These are phyloP conservation scores for Quadroppia sp. DNA, from an alignment of 2,888 invertebrate genomes.

Conservation along the genomic window DNA sequence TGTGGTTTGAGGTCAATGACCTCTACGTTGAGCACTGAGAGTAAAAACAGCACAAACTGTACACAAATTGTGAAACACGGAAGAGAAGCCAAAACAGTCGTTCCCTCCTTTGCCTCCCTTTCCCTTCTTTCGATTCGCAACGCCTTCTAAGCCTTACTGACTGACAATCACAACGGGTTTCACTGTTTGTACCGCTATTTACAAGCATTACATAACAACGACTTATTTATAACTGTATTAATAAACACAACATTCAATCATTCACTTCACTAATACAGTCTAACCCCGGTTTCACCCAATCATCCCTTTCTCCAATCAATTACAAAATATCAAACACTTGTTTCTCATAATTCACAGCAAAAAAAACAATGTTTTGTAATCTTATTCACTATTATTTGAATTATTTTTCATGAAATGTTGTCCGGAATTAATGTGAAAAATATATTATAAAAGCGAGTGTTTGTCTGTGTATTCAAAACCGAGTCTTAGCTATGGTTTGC, in stretches of 20 bases:
- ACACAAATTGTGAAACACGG: slow-evolving; percentile 7
- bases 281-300: no score
- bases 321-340: no score
- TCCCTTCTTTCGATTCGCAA: background rate
- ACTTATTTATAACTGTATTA: background rate
- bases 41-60: slow-evolving; percentile 20
- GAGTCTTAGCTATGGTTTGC: no score
- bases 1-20: slow-evolving; percentile 19
- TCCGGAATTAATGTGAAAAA: no score
- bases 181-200: slow-evolving; percentile 17
- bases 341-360: no score
- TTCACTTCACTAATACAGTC: no score
- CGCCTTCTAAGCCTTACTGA: slow-evolving; percentile 36
- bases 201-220: background rate
- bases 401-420: no score
- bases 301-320: no score
- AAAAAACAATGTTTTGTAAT: no score
- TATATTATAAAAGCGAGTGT: no score
- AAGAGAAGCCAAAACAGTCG: slow-evolving; percentile 6
- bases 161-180: slow-evolving; percentile 12
- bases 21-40: slow-evolving; percentile 11
- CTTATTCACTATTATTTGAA: no score
- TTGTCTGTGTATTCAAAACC: no score
- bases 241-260: background rate
- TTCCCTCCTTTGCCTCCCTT: background rate